Evolutionary conservation across 2,113 vertebrate genomes (phyloP).

Genomic region (Apteryx mantelli): DNA sequence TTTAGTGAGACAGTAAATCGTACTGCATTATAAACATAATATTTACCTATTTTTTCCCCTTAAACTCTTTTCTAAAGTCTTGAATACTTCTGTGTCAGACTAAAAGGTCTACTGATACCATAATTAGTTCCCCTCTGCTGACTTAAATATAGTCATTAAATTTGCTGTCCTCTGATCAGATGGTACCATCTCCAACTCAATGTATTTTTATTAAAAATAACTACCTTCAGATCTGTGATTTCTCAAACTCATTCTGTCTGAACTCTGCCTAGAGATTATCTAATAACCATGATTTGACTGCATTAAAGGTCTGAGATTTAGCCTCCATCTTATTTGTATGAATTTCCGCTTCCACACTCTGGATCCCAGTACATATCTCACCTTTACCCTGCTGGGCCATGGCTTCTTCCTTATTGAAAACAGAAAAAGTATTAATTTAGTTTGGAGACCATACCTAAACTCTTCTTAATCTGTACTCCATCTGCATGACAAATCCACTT

Average conservation of each 20-base stretch:
- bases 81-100: neutral
- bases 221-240: neutral
- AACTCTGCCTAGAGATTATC: neutral
- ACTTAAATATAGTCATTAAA: neutral
- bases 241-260: neutral
- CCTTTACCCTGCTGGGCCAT: neutral
- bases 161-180: neutral
- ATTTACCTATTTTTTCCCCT: neutral
- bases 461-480: neutral
- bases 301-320: neutral
- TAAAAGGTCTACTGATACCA: neutral
- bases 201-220: neutral
- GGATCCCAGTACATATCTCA: neutral
- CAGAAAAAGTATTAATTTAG: neutral
- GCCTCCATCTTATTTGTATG: neutral
- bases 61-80: neutral
- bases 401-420: neutral
- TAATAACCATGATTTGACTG: neutral
- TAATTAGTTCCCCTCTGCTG: neutral
- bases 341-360: neutral
- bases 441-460: neutral
- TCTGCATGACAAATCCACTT: neutral
- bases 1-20: neutral
- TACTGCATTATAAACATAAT: neutral
- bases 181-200: neutral